These are phyloP conservation scores for Seira musarum DNA, from an alignment of 2,888 invertebrate genomes.

Conservation along the genomic window DNA sequence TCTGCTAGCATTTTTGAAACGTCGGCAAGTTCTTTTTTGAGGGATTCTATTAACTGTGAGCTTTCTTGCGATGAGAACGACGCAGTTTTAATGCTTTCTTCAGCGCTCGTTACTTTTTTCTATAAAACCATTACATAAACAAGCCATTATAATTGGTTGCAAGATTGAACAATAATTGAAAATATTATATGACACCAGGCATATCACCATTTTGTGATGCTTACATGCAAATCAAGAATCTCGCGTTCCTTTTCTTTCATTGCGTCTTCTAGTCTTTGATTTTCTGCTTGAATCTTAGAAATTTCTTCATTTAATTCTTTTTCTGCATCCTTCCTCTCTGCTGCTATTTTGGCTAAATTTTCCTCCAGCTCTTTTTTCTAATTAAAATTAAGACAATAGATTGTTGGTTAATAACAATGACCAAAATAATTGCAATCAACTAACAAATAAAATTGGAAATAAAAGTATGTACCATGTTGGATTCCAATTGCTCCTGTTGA, in stretches of 20 bases:
- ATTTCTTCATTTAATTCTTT: slow-evolving; percentile 42
- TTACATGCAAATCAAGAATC: slow-evolving; percentile 27
- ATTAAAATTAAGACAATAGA: no score
- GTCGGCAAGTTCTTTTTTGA: neutral
- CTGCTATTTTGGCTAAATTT: slow-evolving; percentile 34
- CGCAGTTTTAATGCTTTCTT: neutral
- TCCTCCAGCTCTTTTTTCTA: slow-evolving; percentile 56
- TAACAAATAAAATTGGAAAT: no score
- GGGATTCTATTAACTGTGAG: slow-evolving; percentile 18
- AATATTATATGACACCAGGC: neutral
- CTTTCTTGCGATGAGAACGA: neutral
- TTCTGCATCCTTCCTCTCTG: slow-evolving; percentile 31
- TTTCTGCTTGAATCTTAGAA: slow-evolving; percentile 43
- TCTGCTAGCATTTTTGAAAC: slow-evolving; percentile 24
- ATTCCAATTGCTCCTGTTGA: slow-evolving; percentile 31
- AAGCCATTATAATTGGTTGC: neutral
- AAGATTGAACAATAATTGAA: slow-evolving; percentile 3
- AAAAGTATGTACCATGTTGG: slow-evolving; percentile 16
- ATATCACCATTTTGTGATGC: neutral
- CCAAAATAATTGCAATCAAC: no score
- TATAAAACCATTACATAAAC: neutral
- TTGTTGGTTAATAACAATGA: no score
- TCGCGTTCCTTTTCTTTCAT: slow-evolving; percentile 42
- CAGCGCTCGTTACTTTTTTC: neutral
- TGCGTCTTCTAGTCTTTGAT: slow-evolving; percentile 33